Percentiles rank a stretch among this genome's conserved stretches.
These are phyloP conservation scores for Chaetorhynchus papuensis DNA, from an alignment of 2,113 vertebrate species.

Conservation along the genomic window DNA sequence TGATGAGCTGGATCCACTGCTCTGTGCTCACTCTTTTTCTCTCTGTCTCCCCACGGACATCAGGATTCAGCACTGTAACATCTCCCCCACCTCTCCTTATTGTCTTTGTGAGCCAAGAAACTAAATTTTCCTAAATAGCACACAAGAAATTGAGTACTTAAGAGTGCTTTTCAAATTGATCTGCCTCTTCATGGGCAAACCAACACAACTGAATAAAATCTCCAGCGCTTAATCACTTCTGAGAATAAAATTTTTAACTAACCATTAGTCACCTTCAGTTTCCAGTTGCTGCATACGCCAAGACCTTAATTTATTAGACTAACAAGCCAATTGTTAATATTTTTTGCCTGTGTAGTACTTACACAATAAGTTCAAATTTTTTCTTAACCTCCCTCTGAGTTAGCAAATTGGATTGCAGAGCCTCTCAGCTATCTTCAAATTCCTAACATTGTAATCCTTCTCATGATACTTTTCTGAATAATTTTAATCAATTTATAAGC, in stretches of 20 bases:
- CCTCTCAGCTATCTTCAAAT: not conserved
- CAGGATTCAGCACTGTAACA: accelerated
- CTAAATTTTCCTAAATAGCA: not conserved
- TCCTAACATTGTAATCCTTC: not conserved
- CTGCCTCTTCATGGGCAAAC: not conserved
- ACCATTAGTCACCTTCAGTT: not conserved
- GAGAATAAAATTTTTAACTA: not conserved
- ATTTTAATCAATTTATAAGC: not conserved
- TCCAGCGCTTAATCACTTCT: not conserved
- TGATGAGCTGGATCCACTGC: not conserved
- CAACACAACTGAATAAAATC: not conserved
- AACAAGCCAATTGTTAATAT: not conserved
- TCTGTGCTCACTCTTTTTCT: not conserved
- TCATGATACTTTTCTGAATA: not conserved
- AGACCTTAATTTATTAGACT: not conserved
- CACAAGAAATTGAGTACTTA: not conserved
- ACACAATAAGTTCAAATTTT: not conserved
- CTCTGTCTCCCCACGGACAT: not conserved
- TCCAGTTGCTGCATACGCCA: not conserved
- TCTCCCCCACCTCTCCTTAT: not conserved
- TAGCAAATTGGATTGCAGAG: not conserved
- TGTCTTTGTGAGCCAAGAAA: not conserved
- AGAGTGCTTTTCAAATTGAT: not conserved
- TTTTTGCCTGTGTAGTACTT: not conserved
- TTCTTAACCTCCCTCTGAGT: not conserved